Percentiles rank a stretch among this genome's conserved stretches.
These are phyloP conservation scores for Chlamydotis undulata DNA, from an alignment of 2,113 vertebrate genomes.

Conservation along the genomic window DNA sequence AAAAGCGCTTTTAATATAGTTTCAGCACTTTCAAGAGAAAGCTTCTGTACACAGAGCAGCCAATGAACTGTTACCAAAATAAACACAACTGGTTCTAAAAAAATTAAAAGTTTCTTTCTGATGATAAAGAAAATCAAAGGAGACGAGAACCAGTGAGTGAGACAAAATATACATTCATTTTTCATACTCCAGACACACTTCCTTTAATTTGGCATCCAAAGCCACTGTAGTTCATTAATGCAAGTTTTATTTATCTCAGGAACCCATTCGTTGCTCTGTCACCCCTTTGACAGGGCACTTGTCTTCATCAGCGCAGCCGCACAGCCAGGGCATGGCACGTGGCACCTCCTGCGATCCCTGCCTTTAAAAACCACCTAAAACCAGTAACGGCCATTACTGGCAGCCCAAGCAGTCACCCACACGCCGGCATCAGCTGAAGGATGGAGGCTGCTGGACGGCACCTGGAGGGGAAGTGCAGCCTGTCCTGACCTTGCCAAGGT, in stretches of 20 bases:
- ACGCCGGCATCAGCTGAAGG: background rate
- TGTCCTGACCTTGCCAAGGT: background rate
- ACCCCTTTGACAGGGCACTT: conserved; percentile 36
- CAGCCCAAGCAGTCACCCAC: background rate
- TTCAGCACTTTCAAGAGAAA: conserved; percentile 64
- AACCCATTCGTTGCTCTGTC: conserved; percentile 40
- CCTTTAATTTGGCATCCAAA: conserved; percentile 45
- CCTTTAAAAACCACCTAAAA: background rate
- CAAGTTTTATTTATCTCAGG: conserved; percentile 37
- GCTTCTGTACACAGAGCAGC: conserved; percentile 35
- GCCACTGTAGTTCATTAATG: conserved; percentile 34
- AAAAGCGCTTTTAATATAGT: conserved; percentile 60
- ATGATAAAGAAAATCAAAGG: conserved; percentile 47
- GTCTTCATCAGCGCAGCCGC: conserved; percentile 26
- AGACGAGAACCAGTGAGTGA: background rate
- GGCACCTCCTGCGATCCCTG: background rate
- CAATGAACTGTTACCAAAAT: conserved; percentile 61
- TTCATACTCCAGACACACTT: conserved; percentile 23
- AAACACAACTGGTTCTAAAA: conserved; percentile 45
- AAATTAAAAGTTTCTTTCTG: conserved; percentile 20
- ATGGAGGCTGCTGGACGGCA: background rate
- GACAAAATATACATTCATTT: conserved; percentile 17
- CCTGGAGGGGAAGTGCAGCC: background rate
- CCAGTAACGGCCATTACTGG: background rate
- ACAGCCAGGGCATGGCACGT: background rate